phyloP scores from a whole-genome alignment of 2,888 invertebrate species.

The Caenorhabditis japonica region DNA sequence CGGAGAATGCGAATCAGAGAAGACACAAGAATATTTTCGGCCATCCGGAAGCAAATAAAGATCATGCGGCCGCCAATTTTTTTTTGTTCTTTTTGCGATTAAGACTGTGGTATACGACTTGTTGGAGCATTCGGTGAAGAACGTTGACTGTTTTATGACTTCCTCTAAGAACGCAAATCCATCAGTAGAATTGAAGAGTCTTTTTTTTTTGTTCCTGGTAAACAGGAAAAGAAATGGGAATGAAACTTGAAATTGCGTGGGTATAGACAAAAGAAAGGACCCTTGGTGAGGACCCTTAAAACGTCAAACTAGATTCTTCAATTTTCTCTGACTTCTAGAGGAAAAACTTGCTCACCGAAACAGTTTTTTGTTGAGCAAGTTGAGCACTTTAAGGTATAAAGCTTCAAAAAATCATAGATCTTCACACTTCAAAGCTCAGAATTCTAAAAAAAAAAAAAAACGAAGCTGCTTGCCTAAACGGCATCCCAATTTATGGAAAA shows the following conservation, averaged over 20 bases:
- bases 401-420: too few relatives aligned
- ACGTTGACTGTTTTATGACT: conserved; percentile 35
- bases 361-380: too few relatives aligned
- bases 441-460: too few relatives aligned
- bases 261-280: not conserved
- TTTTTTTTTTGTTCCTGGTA: not conserved
- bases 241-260: too few relatives aligned
- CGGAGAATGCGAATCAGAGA: too few relatives aligned
- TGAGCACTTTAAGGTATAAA: too few relatives aligned
- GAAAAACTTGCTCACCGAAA: too few relatives aligned
- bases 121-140: conserved; percentile 26
- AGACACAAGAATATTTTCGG: conserved; percentile 30
- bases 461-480: too few relatives aligned
- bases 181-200: conserved; percentile 24
- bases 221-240: not conserved
- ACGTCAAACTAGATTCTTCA: not conserved
- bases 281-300: not conserved
- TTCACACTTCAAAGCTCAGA: too few relatives aligned
- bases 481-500: too few relatives aligned
- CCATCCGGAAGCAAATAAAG: conserved; percentile 56
- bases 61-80: conserved; percentile 33
- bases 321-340: not conserved
- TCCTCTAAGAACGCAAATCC: conserved; percentile 36
- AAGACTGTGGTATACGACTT: conserved; percentile 40
- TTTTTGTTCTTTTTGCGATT: not conserved